Evolutionary conservation across 2,888 invertebrate species (phyloP).

Genomic region (Diplazon laetatorius): DNA sequence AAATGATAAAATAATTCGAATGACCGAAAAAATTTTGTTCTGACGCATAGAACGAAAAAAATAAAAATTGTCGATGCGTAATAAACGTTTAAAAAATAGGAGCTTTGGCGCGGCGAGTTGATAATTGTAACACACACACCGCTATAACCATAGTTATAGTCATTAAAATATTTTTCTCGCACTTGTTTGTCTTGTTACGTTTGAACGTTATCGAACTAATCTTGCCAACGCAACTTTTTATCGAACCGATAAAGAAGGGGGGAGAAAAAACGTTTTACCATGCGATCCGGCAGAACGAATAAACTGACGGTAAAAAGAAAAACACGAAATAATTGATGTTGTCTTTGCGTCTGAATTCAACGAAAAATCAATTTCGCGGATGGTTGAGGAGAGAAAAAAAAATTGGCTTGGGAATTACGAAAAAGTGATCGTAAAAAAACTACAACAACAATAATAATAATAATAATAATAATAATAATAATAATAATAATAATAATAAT

Average conservation of each 20-base stretch:
- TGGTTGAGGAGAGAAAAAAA: neutral
- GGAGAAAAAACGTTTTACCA: constrained; percentile 3
- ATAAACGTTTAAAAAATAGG: neutral
- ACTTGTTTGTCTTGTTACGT: constrained; percentile 34
- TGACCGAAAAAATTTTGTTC: neutral
- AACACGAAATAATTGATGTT: constrained; percentile 2
- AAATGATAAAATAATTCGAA: too few species aligned
- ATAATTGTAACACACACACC: constrained; percentile 38
- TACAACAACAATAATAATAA: too few species aligned
- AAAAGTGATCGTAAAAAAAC: too few species aligned
- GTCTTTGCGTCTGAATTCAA: neutral
- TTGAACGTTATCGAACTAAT: constrained; percentile 17
- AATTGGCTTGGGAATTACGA: too few species aligned
- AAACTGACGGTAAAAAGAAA: neutral
- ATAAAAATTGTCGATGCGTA: neutral
- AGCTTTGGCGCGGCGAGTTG: constrained; percentile 33
- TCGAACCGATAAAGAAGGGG: neutral
- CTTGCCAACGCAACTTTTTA: constrained; percentile 26
- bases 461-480: constrained; percentile 1
- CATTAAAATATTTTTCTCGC: constrained; percentile 29
- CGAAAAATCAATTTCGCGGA: constrained; percentile 2
- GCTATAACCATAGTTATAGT: constrained; percentile 24
- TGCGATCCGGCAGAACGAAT: neutral
- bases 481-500: neutral
- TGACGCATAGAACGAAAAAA: neutral